A percentile compares a stretch with the other conserved stretches of the same genome.
phyloP scores from a whole-genome alignment of 2,113 vertebrate genomes.

The Planiliza haematocheilus region DNA sequence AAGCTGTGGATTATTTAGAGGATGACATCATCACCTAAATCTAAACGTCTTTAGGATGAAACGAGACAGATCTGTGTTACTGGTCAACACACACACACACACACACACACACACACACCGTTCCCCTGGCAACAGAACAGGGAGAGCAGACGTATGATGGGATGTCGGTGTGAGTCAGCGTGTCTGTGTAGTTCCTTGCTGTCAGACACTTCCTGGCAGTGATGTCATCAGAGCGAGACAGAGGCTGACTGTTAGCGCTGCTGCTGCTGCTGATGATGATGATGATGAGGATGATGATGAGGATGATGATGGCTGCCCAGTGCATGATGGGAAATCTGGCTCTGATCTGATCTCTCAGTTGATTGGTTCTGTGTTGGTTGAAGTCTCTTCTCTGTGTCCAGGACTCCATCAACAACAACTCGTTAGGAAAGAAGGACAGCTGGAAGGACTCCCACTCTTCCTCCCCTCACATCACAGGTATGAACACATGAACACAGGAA shows the following conservation, averaged over 20 bases:
- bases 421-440: conserved; percentile 95
- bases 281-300: neutral
- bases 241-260: no score
- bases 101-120: neutral
- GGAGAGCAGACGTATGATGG: conserved; percentile 36
- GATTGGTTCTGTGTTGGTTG: conserved; percentile 9
- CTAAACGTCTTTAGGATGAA: no score
- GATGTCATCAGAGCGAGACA: conserved; percentile 14
- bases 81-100: neutral
- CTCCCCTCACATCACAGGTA: conserved; percentile 89
- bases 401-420: conserved; percentile 99
- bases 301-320: no score
- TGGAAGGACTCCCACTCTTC: conserved; percentile 95
- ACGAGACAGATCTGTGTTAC: no score
- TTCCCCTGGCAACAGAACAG: conserved; percentile 43
- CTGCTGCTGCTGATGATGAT: neutral
- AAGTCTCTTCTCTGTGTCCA: conserved; percentile 59
- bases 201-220: conserved; percentile 55
- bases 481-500: neutral
- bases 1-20: no score
- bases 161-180: conserved; percentile 55
- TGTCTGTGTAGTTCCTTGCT: conserved; percentile 22
- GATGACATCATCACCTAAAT: no score
- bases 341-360: neutral
- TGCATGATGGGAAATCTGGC: no score